Base-by-base conservation (phyloP, 2,888 invertebrate species). In the Marasmarcha lunaedactyla region DNA sequence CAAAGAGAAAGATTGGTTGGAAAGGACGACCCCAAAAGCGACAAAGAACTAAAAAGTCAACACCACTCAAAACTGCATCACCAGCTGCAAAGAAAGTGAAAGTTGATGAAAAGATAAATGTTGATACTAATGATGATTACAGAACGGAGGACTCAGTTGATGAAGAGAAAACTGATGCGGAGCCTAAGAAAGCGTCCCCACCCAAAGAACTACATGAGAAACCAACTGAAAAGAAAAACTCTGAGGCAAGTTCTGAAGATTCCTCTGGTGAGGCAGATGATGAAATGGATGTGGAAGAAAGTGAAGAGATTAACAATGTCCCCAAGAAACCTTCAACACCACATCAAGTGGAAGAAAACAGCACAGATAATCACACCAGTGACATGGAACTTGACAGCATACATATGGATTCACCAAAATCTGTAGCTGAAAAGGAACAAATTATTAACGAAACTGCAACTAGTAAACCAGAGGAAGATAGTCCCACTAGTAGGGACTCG, bases 181-280 rank as follows among this genome's bases (percentile, higher is more conserved):
- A 54, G 13, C 41, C 48, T 20, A 47, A 46, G n/a, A 47, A 44
- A 15, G 48, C 57, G n/a, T 34, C 34, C 4, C 12, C 12, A 4
- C 54, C 59, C 27, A 59, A 60, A 33, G 58, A 45, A 33, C 55
- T 57, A 35, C 51, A 41, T 37, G 66, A 64, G 2, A 59, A 62
- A 11, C 11, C 49, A 1, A 62, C 63, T 26, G 65, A 70, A 14
- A 78, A 71, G 45, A 70, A 77, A 48, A 67, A 71, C 47, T 81
- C 84, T 0, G 85, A 84, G 30, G 87, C 77, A 26, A 83, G 76
- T 49, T 81, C 83, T 0, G 88, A 88, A 58, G 88, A 88, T 57
- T 88, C 88, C 0, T 87, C 87, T 5, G 88, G 88, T 1, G 88
- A 88, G 57, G 88, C 88, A 15, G 88, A 88, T 52, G 88, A 88